Conservation (phyloP, 2,888 invertebrate genomes). For the Ariolimax columbianus region DNA sequence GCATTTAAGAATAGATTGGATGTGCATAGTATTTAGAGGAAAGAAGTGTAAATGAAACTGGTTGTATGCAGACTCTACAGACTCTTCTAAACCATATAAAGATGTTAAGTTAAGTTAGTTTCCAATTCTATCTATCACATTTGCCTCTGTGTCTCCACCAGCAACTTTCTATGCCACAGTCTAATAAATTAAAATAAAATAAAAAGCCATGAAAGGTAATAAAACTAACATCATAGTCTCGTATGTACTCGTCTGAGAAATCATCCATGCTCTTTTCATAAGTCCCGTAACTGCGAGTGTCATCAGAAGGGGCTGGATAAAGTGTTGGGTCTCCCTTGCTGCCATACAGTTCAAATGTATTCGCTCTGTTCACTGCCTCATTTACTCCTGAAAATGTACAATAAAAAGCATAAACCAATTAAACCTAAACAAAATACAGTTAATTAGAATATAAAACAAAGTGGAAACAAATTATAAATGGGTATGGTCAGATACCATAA, state of each 20-base stretch:
- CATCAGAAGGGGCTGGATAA: constrained; percentile 74
- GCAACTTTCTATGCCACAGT: too few species aligned
- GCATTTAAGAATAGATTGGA: too few species aligned
- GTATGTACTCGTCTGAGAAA: constrained; percentile 73
- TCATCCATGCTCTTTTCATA: constrained; percentile 76
- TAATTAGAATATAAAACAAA: not conserved
- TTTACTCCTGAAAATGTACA: constrained; percentile 58
- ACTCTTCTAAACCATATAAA: too few species aligned
- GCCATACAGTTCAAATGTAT: constrained; percentile 95
- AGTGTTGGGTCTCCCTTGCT: constrained; percentile 64
- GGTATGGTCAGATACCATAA: too few species aligned
- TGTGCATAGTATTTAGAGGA: too few species aligned
- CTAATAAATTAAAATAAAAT: too few species aligned
- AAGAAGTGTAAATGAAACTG: too few species aligned
- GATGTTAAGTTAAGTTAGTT: too few species aligned
- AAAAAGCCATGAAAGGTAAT: not conserved
- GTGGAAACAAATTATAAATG: too few species aligned
- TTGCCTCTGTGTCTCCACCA: too few species aligned
- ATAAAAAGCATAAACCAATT: not conserved
- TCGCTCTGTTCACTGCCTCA: constrained; percentile 87
- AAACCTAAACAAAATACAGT: not conserved
- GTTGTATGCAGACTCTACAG: too few species aligned
- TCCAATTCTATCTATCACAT: too few species aligned
- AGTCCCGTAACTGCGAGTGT: constrained; percentile 75
- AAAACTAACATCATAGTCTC: constrained; percentile 69